Evolutionary conservation across 2,888 invertebrate species (phyloP), one percentile per base, ranked within the genome.

Genomic region (Cantharis nigra): DNA sequence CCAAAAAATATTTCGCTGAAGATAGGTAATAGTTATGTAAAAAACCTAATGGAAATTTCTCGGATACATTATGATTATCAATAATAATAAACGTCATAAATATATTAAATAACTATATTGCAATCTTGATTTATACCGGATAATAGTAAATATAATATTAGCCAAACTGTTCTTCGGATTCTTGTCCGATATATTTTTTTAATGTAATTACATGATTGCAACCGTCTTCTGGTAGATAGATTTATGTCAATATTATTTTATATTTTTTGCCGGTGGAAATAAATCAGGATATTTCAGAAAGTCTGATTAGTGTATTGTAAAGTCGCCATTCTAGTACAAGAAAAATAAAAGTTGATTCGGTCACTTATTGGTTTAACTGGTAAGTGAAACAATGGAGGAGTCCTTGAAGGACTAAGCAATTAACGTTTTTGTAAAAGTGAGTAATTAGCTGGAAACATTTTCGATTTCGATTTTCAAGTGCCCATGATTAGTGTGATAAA

Each of bases 181-280:
- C 74, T 64, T 33, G 63, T 70, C 74, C 23, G 20, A 70, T 69
- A 33, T 70, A 70, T 74, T 74, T 74, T 70, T 74, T 49, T 7
- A 20, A n/a, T 49, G 49, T 49, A 49, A 49, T 49, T 49, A 49
- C 49, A 49, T 49, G n/a, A 49, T 49, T 49, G 49, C 49, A 4
- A 49, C 49, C n/a, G n/a, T 49, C 49, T 7, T n/a, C 49, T 49
- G n/a, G n/a, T 49, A 5, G 49, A 49, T 49, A 13, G 49, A 49
- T 49, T 49, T 49, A 49, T 49, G 49, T 49, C n/a, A 49, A 49
- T n/a, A 11, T 13, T 33, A 33, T 33, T 33, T 33, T 33, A 33
- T 33, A n/a, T 13, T 33, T 33, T 49, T 49, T 49, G n/a, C 7
- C 7, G n/a, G 2, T 16, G 16, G n/a, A 30, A 26, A 26, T 26